Evolutionary conservation across 2,888 invertebrate species (phyloP).

Genomic region (Pasiphila rectangulata): DNA sequence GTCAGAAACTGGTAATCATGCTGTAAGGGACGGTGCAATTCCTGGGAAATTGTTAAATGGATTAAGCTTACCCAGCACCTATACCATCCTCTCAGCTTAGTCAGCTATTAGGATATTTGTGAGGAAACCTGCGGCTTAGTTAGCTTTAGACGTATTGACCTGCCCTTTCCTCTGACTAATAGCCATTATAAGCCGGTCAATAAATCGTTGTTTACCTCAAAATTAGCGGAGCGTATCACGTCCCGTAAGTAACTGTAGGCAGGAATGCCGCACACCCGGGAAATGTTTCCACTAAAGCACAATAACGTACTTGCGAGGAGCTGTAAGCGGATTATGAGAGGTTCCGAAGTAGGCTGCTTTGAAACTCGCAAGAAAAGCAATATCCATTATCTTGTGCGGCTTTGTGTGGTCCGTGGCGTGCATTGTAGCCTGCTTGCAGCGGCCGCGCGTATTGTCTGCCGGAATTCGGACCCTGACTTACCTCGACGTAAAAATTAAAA

Average conservation of each 20-base stretch:
- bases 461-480: constrained; percentile 41
- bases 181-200: constrained; percentile 30
- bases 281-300: constrained; percentile 71
- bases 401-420: constrained; percentile 60
- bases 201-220: constrained; percentile 35
- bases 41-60: too few relatives aligned
- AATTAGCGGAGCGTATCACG: constrained; percentile 50
- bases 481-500: constrained; percentile 38
- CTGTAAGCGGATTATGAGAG: constrained; percentile 78
- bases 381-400: constrained; percentile 76
- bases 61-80: too few relatives aligned
- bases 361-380: constrained; percentile 79
- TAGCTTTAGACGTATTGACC: too few relatives aligned
- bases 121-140: too few relatives aligned
- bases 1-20: too few relatives aligned
- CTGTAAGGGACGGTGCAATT: too few relatives aligned
- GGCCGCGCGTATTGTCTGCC: constrained; percentile 54
- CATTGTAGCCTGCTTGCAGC: constrained; percentile 62
- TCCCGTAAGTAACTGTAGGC: constrained; percentile 46
- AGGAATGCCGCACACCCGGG: constrained; percentile 48
- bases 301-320: constrained; percentile 68
- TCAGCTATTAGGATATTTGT: too few relatives aligned
- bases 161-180: too few relatives aligned
- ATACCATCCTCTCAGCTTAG: too few relatives aligned
- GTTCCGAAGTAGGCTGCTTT: constrained; percentile 76